Evolutionary conservation across 2,797 vertebrate genomes (phyloP).

Genomic region (Parotocinclus haroldoi): DNA sequence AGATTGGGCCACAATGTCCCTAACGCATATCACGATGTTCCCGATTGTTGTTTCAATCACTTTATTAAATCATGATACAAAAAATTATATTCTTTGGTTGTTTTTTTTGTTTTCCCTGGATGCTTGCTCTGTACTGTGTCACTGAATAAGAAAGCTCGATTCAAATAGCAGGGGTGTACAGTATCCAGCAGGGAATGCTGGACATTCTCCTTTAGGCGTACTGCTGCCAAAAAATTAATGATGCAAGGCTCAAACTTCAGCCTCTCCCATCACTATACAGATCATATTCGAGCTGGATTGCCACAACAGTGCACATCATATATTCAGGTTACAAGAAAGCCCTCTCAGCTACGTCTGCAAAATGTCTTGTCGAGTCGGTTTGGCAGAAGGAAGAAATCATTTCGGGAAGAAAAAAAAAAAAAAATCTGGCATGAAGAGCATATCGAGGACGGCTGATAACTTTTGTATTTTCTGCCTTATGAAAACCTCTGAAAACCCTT

Average conservation of each 20-base stretch:
- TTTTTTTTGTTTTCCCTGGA: neutral
- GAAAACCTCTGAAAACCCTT: no score
- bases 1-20: no score
- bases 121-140: neutral
- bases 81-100: conserved; percentile 9
- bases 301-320: neutral
- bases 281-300: neutral
- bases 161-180: conserved; percentile 24
- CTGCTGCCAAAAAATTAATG: conserved; percentile 41
- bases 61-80: conserved; percentile 6
- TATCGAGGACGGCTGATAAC: no score
- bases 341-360: conserved; percentile 1
- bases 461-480: no score
- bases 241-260: conserved; percentile 43
- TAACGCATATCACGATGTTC: no score
- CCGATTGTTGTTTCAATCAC: no score
- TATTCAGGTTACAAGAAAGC: neutral
- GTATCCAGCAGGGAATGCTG: conserved; percentile 31
- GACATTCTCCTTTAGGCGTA: conserved; percentile 21
- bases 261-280: neutral
- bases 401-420: no score
- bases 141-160: neutral
- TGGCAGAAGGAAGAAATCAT: neutral
- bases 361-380: neutral
- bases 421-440: no score